These are phyloP conservation scores for Brachirus orientalis DNA, from an alignment of 2,113 vertebrate genomes.

Conservation along the genomic window DNA sequence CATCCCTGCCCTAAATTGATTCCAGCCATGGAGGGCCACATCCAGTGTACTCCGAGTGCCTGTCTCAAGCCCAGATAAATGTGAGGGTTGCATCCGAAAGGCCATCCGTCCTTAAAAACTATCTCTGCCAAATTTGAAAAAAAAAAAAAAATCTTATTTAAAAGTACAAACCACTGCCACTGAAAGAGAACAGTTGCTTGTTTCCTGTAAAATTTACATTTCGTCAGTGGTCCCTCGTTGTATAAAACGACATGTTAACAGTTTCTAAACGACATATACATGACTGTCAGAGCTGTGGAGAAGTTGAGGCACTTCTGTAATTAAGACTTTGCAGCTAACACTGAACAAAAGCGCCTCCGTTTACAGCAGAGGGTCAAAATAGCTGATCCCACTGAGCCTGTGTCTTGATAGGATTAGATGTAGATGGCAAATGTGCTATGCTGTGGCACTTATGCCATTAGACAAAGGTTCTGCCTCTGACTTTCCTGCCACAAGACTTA, in stretches of 20 bases:
- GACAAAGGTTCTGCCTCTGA: constrained; percentile 57
- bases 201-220: constrained; percentile 8
- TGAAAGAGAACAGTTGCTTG: constrained; percentile 9
- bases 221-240: constrained; percentile 5
- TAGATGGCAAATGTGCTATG: background rate
- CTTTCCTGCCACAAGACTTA: constrained; percentile 27
- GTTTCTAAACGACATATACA: too few species aligned
- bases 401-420: background rate
- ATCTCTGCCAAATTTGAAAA: too few species aligned
- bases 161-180: too few species aligned
- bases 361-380: background rate
- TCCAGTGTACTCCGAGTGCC: too few species aligned
- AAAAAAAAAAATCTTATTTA: too few species aligned
- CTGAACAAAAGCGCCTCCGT: background rate
- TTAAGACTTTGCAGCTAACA: constrained; percentile 10
- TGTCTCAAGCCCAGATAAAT: too few species aligned
- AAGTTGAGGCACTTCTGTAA: constrained; percentile 49
- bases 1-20: too few species aligned
- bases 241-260: too few species aligned
- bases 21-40: too few species aligned
- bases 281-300: background rate
- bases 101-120: too few species aligned
- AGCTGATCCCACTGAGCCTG: background rate
- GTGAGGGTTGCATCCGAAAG: too few species aligned
- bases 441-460: constrained; percentile 53